Evolutionary conservation across 2,888 invertebrate species (phyloP).

Genomic region (Auanema sp.): DNA sequence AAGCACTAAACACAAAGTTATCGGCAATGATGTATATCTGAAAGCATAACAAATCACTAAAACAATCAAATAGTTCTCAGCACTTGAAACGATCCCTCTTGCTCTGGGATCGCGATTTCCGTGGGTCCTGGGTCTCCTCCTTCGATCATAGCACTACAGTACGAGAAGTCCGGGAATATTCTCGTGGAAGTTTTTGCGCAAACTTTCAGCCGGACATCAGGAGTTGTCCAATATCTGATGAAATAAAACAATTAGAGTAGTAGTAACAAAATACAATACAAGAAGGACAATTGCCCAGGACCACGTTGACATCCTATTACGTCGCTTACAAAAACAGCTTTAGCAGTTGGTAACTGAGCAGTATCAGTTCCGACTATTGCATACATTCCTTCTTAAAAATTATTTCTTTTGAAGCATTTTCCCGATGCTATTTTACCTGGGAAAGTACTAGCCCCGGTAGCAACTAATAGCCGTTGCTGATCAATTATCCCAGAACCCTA

Average conservation of each 20-base stretch:
- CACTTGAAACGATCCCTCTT: slow-evolving; percentile 58
- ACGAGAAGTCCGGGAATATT: slow-evolving; percentile 57
- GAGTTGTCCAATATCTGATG: slow-evolving; percentile 61
- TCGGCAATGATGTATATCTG: slow-evolving; percentile 60
- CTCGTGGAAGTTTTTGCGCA: slow-evolving; percentile 47
- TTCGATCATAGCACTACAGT: slow-evolving; percentile 55
- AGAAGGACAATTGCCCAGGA: slow-evolving; percentile 44
- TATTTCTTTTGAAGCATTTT: neutral
- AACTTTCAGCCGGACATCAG: slow-evolving; percentile 55
- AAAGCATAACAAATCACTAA: no score
- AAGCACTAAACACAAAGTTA: slow-evolving; percentile 57
- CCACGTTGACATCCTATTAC: slow-evolving; percentile 48
- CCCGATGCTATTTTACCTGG: slow-evolving; percentile 42
- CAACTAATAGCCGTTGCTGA: slow-evolving; percentile 43
- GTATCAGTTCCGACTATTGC: slow-evolving; percentile 59
- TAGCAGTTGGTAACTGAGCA: slow-evolving; percentile 46
- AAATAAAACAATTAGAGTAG: neutral
- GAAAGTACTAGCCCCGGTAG: slow-evolving; percentile 52
- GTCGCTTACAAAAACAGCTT: slow-evolving; percentile 59
- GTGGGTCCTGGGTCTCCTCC: slow-evolving; percentile 63
- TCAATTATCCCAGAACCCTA: slow-evolving; percentile 59
- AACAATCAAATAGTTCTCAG: no score
- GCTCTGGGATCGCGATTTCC: slow-evolving; percentile 56
- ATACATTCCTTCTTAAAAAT: slow-evolving; percentile 52
- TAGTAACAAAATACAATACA: slow-evolving; percentile 30